Percentiles rank a stretch among this genome's conserved stretches.
Evolutionary conservation across 1,140 invertebrate species (phyloP).

Genomic region (fruit fly (Drosophila melanogaster)): DNA sequence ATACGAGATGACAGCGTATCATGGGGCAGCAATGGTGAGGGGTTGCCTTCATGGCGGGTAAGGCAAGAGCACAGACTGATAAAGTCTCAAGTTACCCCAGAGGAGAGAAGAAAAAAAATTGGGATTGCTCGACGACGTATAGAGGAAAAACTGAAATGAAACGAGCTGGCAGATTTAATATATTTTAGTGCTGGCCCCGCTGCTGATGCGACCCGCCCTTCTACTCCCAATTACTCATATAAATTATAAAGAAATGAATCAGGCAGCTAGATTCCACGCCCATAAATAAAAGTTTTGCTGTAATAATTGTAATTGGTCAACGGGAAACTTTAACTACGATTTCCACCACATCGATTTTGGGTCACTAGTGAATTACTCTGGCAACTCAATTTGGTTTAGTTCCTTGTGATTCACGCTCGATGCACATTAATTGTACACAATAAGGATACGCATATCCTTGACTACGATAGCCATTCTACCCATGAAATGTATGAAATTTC

Average conservation of each 20-base stretch:
- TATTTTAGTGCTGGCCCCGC: conserved; percentile 55
- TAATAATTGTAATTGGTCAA: conserved; percentile 78
- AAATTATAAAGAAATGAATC: conserved; percentile 80
- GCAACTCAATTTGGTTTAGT: conserved; percentile 48
- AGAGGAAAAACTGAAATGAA: conserved; percentile 7
- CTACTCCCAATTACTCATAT: conserved; percentile 67
- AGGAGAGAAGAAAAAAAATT: conserved; percentile 3
- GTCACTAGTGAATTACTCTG: conserved; percentile 45
- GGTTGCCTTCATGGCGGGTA: neutral
- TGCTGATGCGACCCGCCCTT: neutral
- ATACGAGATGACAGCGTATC: conserved; percentile 59
- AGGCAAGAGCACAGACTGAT: conserved; percentile 4
- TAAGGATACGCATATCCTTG: conserved; percentile 69
- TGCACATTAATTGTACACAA: conserved; percentile 79
- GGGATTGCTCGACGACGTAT: neutral
- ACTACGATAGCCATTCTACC: conserved; percentile 30
- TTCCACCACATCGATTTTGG: conserved; percentile 62
- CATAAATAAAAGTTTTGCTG: conserved; percentile 74
- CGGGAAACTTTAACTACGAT: conserved; percentile 51
- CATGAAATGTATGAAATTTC: conserved; percentile 67
- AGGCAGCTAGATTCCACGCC: conserved; percentile 21
- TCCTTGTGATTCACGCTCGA: conserved; percentile 72
- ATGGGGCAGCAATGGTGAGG: conserved; percentile 1
- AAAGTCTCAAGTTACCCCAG: conserved; percentile 21
- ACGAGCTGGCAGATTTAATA: conserved; percentile 59